Percentiles rank a stretch among this genome's conserved stretches.
These are phyloP conservation scores for Leptopilina boulardi DNA, from an alignment of 1,140 invertebrate genomes.

Conservation along the genomic window DNA sequence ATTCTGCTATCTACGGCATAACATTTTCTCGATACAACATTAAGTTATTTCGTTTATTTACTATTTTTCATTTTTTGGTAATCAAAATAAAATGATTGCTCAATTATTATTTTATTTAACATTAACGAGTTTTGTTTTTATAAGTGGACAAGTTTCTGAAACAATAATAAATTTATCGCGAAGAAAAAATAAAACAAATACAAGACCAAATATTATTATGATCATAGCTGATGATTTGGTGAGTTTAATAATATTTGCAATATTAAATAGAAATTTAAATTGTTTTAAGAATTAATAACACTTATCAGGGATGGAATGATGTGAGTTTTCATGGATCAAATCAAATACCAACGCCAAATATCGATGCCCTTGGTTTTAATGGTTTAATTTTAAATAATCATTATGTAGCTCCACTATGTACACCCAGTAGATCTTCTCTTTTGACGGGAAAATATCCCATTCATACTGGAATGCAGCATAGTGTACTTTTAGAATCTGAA, in stretches of 20 bases:
- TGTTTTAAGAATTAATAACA: no score
- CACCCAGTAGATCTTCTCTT: constrained; percentile 86
- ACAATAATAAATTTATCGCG: no score
- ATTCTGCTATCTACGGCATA: no score
- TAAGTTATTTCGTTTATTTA: no score
- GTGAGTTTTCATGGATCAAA: constrained; percentile 92
- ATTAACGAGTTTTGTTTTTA: no score
- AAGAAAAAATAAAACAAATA: no score
- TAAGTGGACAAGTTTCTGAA: no score
- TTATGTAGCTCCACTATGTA: constrained; percentile 87
- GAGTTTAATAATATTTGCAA: constrained; percentile 40
- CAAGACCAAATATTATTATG: constrained; percentile 77
- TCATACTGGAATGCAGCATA: constrained; percentile 86
- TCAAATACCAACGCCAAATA: constrained; percentile 90
- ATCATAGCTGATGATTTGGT: constrained; percentile 81
- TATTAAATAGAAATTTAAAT: no score
- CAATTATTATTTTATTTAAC: no score
- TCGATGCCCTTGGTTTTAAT: constrained; percentile 87
- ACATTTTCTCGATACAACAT: no score
- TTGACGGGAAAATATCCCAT: constrained; percentile 91
- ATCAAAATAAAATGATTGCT: no score
- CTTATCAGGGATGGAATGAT: constrained; percentile 95
- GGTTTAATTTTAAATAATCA: constrained; percentile 86
- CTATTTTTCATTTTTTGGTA: no score
- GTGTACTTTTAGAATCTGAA: constrained; percentile 84